Percentiles rank a stretch among this genome's conserved stretches.
phyloP scores from a whole-genome alignment of 64 coral and sea anemone genomes.

The Stichodactyla helianthus region DNA sequence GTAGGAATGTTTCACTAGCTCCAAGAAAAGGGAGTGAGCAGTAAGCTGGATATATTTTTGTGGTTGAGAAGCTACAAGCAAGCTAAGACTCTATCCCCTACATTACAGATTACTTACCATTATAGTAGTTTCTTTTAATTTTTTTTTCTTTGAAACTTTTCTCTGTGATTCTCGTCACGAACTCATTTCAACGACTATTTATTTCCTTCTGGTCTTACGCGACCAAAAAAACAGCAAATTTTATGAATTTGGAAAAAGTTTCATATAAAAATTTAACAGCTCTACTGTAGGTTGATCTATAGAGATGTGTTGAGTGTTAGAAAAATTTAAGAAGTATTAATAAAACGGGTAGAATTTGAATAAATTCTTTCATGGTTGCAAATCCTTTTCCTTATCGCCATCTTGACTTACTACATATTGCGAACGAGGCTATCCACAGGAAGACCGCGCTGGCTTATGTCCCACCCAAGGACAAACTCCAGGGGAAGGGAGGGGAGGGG shows the following conservation, averaged over 20 bases:
- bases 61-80: background rate
- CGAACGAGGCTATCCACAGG: background rate
- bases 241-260: background rate
- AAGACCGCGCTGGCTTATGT: background rate
- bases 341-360: background rate
- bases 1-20: no score
- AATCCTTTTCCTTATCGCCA: background rate
- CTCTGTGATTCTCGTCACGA: background rate
- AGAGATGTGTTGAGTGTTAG: background rate
- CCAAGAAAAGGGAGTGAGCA: background rate
- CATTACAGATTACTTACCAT: background rate
- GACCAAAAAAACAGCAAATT: background rate
- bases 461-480: background rate
- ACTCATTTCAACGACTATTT: background rate
- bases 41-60: background rate
- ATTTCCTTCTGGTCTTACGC: background rate
- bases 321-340: background rate
- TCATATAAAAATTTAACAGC: background rate
- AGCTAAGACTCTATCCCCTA: background rate
- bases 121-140: background rate
- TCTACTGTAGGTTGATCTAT: background rate
- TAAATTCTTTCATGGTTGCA: background rate
- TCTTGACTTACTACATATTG: background rate
- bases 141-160: background rate
- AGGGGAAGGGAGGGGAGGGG: background rate